A percentile compares a stretch with the other conserved stretches of the same genome.
Conservation (phyloP, 2,888 invertebrate species). For the Apotomis capreana region DNA sequence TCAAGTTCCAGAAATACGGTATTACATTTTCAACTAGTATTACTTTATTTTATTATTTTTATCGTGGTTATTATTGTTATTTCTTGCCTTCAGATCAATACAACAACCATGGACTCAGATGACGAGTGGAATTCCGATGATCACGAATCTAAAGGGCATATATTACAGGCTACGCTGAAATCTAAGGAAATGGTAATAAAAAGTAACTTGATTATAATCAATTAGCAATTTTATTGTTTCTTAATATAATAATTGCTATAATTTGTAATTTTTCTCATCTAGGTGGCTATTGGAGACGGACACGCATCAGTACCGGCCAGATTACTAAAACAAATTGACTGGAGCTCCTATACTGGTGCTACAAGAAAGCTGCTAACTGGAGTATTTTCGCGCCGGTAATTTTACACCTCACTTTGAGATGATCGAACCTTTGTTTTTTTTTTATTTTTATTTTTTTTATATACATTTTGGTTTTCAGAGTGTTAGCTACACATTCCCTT, state of each 20-base stretch:
- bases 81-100: constrained; percentile 1
- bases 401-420: neutral
- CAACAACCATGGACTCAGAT: neutral
- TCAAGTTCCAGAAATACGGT: constrained; percentile 9
- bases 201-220: no score
- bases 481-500: constrained; percentile 51
- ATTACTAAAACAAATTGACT: constrained; percentile 9
- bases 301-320: constrained; percentile 18
- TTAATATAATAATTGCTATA: no score
- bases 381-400: constrained; percentile 23
- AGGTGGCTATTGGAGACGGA: constrained; percentile 22
- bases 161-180: neutral
- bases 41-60: neutral
- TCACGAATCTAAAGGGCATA: neutral
- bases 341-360: constrained; percentile 14
- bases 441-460: no score
- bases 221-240: no score
- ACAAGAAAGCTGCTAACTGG: constrained; percentile 20
- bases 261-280: neutral
- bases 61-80: neutral
- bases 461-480: neutral
- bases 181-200: neutral
- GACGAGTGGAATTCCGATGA: constrained; percentile 7
- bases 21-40: neutral
- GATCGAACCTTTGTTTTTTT: no score